Evolutionary conservation across 1,140 invertebrate genomes (phyloP).

Genomic region (Neotoxoptera formosana): DNA sequence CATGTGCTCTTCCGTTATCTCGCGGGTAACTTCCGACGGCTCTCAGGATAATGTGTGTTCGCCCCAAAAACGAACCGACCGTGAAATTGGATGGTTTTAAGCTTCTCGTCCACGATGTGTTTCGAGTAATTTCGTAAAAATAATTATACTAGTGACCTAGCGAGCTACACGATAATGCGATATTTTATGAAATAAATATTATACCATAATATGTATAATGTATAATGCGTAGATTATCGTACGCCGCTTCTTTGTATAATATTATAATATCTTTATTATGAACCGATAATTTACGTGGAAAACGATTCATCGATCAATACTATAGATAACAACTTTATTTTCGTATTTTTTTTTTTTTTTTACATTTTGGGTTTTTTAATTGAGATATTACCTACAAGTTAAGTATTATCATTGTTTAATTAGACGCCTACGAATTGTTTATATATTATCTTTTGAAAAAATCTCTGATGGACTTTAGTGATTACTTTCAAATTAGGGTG

Average conservation of each 20-base stretch:
- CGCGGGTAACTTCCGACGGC: slow-evolving; percentile 1
- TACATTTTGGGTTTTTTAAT: neutral
- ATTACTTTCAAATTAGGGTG: slow-evolving; percentile 46
- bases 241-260: too few species aligned
- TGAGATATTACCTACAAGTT: neutral
- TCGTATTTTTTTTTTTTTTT: neutral
- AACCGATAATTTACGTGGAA: neutral
- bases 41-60: slow-evolving; percentile 29
- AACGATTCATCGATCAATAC: neutral
- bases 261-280: neutral
- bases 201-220: too few species aligned
- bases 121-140: slow-evolving; percentile 28
- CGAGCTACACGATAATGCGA: neutral
- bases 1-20: slow-evolving; percentile 44
- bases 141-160: slow-evolving; percentile 30
- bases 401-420: slow-evolving; percentile 32
- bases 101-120: neutral
- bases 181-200: neutral
- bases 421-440: neutral
- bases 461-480: slow-evolving; percentile 18
- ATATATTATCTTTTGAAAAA: slow-evolving; percentile 13
- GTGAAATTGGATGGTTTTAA: slow-evolving; percentile 53
- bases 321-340: neutral
- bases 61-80: slow-evolving; percentile 23
- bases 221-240: too few species aligned